Conservation (phyloP, 1,140 invertebrate genomes). For the Philopotamus ludificatus region DNA sequence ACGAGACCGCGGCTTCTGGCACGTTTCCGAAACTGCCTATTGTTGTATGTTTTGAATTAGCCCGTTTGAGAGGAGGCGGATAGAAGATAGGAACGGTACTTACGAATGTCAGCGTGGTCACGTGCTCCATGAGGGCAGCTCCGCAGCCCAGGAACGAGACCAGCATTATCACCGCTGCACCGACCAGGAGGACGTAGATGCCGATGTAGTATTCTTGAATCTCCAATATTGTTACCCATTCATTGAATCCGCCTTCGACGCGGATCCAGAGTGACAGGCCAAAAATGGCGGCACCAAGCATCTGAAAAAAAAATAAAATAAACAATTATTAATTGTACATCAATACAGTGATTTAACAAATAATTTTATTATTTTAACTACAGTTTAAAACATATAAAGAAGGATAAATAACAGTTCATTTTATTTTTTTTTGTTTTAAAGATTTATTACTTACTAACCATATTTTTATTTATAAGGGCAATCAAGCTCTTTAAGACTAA, state of each 20-base stretch:
- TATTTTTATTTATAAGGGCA: too few species aligned
- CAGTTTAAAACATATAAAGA: conserved; percentile 7
- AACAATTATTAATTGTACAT: too few species aligned
- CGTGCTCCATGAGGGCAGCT: conserved; percentile 68
- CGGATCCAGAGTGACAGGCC: conserved; percentile 77
- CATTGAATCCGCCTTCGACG: conserved; percentile 74
- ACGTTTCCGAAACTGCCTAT: conserved; percentile 29
- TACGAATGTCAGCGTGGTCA: conserved; percentile 61
- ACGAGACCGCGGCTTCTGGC: conserved; percentile 7
- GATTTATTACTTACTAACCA: too few species aligned
- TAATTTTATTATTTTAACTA: too few species aligned
- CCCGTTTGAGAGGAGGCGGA: not conserved
- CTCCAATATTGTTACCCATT: conserved; percentile 74
- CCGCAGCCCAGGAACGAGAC: conserved; percentile 75
- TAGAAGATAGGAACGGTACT: conserved; percentile 47
- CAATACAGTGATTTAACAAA: too few species aligned
- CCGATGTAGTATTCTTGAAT: conserved; percentile 78
- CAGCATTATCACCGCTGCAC: conserved; percentile 68
- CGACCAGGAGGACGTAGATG: conserved; percentile 73
- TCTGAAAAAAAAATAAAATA: conserved; percentile 56
- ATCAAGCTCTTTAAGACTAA: too few species aligned
- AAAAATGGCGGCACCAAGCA: conserved; percentile 72
- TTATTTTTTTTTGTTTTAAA: not conserved
- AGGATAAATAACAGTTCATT: not conserved
- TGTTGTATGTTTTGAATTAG: conserved; percentile 20